Evolutionary conservation across 2,888 invertebrate species (phyloP), one percentile per base, ranked within the genome.

Genomic region (Rotaria magnacalcarata): DNA sequence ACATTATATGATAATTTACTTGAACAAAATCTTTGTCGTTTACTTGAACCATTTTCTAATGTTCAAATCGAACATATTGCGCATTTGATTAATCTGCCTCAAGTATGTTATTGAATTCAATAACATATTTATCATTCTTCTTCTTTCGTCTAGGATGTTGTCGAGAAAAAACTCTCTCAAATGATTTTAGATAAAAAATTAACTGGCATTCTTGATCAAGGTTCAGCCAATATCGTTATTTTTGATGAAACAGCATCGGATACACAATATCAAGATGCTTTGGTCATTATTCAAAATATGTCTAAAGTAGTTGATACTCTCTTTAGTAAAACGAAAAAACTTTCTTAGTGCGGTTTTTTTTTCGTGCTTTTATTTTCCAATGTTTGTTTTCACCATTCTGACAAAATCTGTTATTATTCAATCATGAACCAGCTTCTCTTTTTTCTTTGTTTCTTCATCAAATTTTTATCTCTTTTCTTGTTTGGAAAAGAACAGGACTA

Each of bases 161-260:
- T 99, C 85, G 99, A 99, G 92, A 96, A 96, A 92, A 99, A 99
- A 92, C 92, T 99, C 87, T 98, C 98, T 85, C 99, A 99, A 92
- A 99, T 99, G 99, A 99, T 99, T 91, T 93, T 99, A 91, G 99
- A 99, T 92, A 96, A 96, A 90, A 99, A 98, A 92, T 94, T 99
- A 89, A 91, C 91, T 89, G 97, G 98, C 43, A 98, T 98, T 89
- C 93, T 99, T 88, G 98, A 99, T 92, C 99, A 99, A 92, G 98
- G 97, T 87, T 96, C 96, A 91, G 98, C 98, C 87, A 96, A 99
- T 85, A 93, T 99, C 88, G 96, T 99, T 89, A 96, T 99, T 74
- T 99, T 97, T 91, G 98, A 99, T 91, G 96, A 96, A 90, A 94
- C 95, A 87, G 94, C 95, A 84, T 94, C 95, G 87, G 98, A 99